phyloP scores from a whole-genome alignment of 2,888 invertebrate genomes.

The Calameuta pallipes region DNA sequence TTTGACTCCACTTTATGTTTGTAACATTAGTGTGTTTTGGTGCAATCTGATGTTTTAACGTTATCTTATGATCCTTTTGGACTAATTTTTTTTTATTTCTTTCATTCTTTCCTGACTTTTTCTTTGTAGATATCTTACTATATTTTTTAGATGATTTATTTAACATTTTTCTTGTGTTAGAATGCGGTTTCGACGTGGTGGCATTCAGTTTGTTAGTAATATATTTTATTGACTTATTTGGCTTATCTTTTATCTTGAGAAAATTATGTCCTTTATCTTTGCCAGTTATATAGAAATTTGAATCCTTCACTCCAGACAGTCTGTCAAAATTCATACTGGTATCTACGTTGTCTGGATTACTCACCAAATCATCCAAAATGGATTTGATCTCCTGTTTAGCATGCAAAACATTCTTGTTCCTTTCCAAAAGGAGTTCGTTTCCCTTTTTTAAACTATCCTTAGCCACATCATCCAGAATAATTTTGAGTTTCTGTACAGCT shows the following conservation, averaged over 20 bases:
- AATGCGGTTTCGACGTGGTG: not conserved
- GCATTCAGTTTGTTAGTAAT: not conserved
- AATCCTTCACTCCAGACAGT: not conserved
- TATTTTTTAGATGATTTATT: not conserved
- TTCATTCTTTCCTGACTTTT: not conserved
- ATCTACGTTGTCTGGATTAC: not conserved
- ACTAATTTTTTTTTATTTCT: not conserved
- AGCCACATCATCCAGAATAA: slow-evolving; percentile 13
- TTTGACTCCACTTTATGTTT: not conserved
- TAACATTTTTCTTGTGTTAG: not conserved
- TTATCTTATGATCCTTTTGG: not conserved
- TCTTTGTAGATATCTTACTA: not conserved
- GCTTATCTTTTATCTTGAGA: not conserved
- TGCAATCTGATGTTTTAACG: not conserved
- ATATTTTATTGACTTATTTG: not conserved
- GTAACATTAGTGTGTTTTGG: not conserved
- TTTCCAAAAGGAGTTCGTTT: not conserved
- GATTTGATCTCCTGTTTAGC: slow-evolving; percentile 16
- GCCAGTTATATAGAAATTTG: not conserved
- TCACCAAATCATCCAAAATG: slow-evolving; percentile 9
- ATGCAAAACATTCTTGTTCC: slow-evolving; percentile 15
- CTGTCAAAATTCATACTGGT: not conserved
- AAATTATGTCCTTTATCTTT: not conserved
- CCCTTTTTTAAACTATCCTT: slow-evolving; percentile 6
- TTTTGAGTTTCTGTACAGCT: slow-evolving; percentile 1